phyloP scores from a whole-genome alignment of 2,888 invertebrate genomes.

The Onchidella celtica region DNA sequence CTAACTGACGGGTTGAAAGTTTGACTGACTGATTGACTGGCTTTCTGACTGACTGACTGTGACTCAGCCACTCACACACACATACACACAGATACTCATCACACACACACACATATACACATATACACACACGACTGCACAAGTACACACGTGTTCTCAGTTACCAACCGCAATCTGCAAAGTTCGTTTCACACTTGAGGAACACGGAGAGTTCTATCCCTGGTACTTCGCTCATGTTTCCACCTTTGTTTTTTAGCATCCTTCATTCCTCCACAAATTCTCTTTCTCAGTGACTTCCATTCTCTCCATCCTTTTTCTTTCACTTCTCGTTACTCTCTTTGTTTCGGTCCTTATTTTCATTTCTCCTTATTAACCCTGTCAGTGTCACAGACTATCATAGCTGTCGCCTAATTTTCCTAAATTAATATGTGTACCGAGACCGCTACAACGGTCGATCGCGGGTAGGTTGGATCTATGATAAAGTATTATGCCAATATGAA shows the following conservation, averaged over 20 bases:
- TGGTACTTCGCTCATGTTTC: not conserved
- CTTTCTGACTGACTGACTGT: no score
- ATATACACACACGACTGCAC: slow-evolving; percentile 10
- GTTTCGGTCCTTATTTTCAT: not conserved
- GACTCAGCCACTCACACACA: not conserved
- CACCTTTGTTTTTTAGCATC: not conserved
- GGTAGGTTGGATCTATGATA: no score
- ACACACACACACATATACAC: not conserved
- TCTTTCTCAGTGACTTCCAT: not conserved
- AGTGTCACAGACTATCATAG: no score
- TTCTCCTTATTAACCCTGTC: no score
- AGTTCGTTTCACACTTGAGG: not conserved
- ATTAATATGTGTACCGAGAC: no score
- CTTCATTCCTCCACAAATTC: not conserved
- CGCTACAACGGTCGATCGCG: no score
- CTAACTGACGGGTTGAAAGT: no score
- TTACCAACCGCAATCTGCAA: not conserved
- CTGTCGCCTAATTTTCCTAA: no score
- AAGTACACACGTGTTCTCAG: not conserved
- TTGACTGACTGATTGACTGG: no score
- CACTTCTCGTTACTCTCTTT: not conserved
- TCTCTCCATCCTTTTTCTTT: not conserved
- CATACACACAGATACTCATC: not conserved
- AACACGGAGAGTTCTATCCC: not conserved
- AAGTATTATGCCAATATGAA: no score